Percentiles rank a stretch among this genome's conserved stretches.
phyloP scores from a whole-genome alignment of 2,113 vertebrate species.

The Jaculus jaculus region DNA sequence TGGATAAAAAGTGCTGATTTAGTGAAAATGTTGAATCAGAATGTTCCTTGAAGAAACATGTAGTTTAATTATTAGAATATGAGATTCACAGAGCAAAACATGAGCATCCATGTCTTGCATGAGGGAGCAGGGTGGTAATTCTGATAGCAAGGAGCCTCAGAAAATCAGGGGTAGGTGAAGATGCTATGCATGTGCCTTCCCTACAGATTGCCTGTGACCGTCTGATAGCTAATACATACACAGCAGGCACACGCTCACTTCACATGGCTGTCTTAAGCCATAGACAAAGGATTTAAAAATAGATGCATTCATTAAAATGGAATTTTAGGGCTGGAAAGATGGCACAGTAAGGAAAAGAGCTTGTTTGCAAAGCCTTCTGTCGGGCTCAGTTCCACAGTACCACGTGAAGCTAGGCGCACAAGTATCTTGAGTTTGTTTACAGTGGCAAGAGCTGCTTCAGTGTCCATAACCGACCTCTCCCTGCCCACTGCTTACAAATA shows the following conservation, averaged over 20 bases:
- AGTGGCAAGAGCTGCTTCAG: too few species aligned
- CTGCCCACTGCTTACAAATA: too few species aligned
- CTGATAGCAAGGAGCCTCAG: constrained; percentile 53
- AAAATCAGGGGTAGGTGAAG: not conserved
- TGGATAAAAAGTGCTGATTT: constrained; percentile 66
- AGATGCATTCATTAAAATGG: constrained; percentile 39
- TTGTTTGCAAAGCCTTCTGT: too few species aligned
- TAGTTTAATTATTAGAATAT: constrained; percentile 73
- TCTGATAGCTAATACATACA: constrained; percentile 44
- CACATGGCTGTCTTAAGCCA: constrained; percentile 4
- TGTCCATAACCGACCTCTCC: too few species aligned
- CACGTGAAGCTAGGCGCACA: too few species aligned
- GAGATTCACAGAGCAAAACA: constrained; percentile 54
- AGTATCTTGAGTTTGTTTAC: too few species aligned
- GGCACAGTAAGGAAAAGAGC: too few species aligned
- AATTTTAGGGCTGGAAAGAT: too few species aligned
- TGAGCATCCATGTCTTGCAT: constrained; percentile 66
- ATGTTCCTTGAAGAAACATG: constrained; percentile 56
- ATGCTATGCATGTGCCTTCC: not conserved
- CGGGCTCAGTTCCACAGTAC: too few species aligned
- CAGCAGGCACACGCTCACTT: constrained; percentile 36
- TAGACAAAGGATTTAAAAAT: constrained; percentile 30
- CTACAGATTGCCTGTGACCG: constrained; percentile 29
- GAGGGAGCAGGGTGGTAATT: constrained; percentile 55
- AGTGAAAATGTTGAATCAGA: constrained; percentile 44